A percentile compares a stretch with the other conserved stretches of the same genome.
phyloP scores from a whole-genome alignment of 1,140 invertebrate species.

The Drosophila arizonae region DNA sequence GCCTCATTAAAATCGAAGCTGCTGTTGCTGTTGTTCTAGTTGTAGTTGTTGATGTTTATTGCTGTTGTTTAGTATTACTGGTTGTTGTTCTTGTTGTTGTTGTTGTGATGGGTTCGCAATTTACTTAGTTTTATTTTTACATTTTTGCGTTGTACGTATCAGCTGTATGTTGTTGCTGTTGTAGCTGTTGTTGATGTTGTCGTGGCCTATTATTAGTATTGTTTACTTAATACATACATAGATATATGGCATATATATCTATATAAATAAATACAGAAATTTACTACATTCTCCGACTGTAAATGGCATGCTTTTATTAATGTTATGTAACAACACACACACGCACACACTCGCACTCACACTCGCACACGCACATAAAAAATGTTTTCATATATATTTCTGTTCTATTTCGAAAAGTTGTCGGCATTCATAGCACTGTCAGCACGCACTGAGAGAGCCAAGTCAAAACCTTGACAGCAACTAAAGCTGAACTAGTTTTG shows the following conservation, averaged over 20 bases:
- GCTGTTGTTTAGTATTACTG: slow-evolving; percentile 36
- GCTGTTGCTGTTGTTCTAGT: slow-evolving; percentile 43
- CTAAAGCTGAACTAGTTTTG: slow-evolving; percentile 19
- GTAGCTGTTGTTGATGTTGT: slow-evolving; percentile 47
- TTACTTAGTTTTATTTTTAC: slow-evolving; percentile 32
- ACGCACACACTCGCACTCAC: slow-evolving; percentile 3
- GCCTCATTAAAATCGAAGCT: slow-evolving; percentile 50
- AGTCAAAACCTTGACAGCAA: slow-evolving; percentile 36
- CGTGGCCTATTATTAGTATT: slow-evolving; percentile 64
- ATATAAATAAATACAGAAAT: slow-evolving; percentile 23
- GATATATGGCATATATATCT: slow-evolving; percentile 16
- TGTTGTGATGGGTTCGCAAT: slow-evolving; percentile 22
- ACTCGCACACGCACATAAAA: slow-evolving; percentile 3
- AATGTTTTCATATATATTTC: slow-evolving; percentile 19
- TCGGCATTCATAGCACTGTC: background rate
- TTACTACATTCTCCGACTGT: slow-evolving; percentile 9
- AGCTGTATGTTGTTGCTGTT: slow-evolving; percentile 25
- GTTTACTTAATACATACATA: slow-evolving; percentile 51
- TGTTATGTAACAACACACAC: slow-evolving; percentile 57
- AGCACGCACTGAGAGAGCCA: slow-evolving; percentile 20
- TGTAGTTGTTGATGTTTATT: slow-evolving; percentile 53
- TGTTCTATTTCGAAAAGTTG: background rate
- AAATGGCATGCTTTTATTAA: slow-evolving; percentile 51
- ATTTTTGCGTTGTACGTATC: slow-evolving; percentile 37
- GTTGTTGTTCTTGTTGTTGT: slow-evolving; percentile 46